These are phyloP conservation scores for Amphimedon queenslandica DNA, from an alignment of 37 sponge, comb jelly and placozoan genomes.

Conservation along the genomic window DNA sequence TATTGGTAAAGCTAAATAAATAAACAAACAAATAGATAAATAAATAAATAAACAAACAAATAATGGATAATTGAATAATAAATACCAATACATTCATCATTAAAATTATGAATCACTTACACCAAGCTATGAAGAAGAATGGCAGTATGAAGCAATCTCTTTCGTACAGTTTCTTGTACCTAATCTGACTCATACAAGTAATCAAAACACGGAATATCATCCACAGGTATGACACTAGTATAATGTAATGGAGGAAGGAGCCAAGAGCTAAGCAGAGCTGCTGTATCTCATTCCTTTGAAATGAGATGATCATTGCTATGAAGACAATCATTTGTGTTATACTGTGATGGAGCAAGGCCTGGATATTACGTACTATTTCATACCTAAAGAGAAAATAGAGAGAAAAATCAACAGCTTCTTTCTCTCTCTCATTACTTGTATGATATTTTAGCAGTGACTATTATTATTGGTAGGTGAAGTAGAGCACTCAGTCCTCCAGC, in stretches of 20 bases:
- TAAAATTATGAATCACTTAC: conserved; percentile 18
- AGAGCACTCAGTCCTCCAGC: not conserved
- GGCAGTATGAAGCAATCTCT: conserved; percentile 27
- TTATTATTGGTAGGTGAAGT: conserved; percentile 18
- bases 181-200: conserved; percentile 2
- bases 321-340: conserved; percentile 11
- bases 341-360: conserved; percentile 2
- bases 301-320: conserved; percentile 12
- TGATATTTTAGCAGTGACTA: too few relatives aligned
- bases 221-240: conserved; percentile 16
- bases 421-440: too few relatives aligned
- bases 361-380: conserved; percentile 10
- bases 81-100: not conserved
- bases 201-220: conserved; percentile 15
- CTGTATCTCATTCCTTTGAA: not conserved
- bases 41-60: not conserved
- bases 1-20: not conserved
- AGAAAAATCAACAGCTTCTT: too few relatives aligned
- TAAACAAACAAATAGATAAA: not conserved
- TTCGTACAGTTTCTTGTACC: conserved; percentile 20
- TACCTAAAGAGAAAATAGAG: not conserved
- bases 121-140: not conserved
- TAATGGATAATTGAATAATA: not conserved
- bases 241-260: conserved; percentile 17
- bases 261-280: conserved; percentile 27